phyloP scores from a whole-genome alignment of 1,140 invertebrate genomes.

The Hyles vespertilio region DNA sequence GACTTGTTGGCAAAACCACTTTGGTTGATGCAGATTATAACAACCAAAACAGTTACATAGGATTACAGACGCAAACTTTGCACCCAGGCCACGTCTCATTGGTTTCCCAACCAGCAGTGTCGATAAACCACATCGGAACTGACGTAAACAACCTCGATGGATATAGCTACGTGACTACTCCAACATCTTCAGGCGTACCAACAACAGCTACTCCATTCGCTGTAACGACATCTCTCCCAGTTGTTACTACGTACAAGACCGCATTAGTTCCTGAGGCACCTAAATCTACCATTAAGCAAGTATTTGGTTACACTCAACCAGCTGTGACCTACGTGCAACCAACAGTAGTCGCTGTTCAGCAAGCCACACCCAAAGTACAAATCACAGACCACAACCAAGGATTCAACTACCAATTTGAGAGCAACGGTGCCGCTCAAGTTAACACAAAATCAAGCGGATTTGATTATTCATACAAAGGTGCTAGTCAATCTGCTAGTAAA shows the following conservation, averaged over 20 bases:
- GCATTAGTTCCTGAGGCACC: constrained; percentile 56
- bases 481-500: constrained; percentile 21
- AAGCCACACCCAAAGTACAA: constrained; percentile 38
- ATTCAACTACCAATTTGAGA: constrained; percentile 38
- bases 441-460: background rate
- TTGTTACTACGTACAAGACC: constrained; percentile 49
- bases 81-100: constrained; percentile 34
- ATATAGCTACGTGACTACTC: constrained; percentile 51
- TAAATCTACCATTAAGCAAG: constrained; percentile 60
- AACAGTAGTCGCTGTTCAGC: constrained; percentile 40
- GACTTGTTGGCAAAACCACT: constrained; percentile 70
- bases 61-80: constrained; percentile 28
- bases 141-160: constrained; percentile 45
- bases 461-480: constrained; percentile 19
- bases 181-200: constrained; percentile 54
- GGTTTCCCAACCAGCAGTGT: constrained; percentile 48
- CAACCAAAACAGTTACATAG: constrained; percentile 29
- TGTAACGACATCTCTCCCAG: constrained; percentile 49
- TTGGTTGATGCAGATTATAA: constrained; percentile 54
- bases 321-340: constrained; percentile 64
- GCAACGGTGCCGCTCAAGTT: constrained; percentile 11
- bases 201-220: constrained; percentile 60
- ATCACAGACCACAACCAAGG: constrained; percentile 43
- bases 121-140: constrained; percentile 52
- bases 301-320: constrained; percentile 62